These are phyloP conservation scores for Paraplagusia blochii DNA, from an alignment of 2,113 vertebrate genomes.

Conservation along the genomic window DNA sequence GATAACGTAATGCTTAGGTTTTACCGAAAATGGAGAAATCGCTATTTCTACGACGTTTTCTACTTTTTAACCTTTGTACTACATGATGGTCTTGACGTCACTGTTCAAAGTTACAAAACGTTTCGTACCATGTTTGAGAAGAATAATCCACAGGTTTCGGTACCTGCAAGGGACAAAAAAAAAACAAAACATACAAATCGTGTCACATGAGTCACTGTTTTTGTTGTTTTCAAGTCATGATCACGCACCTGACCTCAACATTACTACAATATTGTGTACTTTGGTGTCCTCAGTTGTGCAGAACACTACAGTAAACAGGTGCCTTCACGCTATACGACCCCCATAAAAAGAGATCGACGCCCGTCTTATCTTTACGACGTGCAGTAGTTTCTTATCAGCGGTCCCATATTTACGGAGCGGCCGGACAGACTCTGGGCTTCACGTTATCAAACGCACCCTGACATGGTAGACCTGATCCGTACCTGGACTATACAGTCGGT, in stretches of 20 bases:
- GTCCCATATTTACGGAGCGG: constrained; percentile 14
- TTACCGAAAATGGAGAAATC: too few species aligned
- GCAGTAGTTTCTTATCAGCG: constrained; percentile 24
- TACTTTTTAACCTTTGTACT: too few species aligned
- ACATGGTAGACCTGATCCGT: not conserved
- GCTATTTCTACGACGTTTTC: too few species aligned
- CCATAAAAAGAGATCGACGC: constrained; percentile 49
- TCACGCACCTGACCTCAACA: not conserved
- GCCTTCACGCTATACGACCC: constrained; percentile 19
- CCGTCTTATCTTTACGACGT: constrained; percentile 55
- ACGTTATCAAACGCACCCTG: constrained; percentile 23
- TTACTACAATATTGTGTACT: constrained; percentile 5
- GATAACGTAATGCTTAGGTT: too few species aligned
- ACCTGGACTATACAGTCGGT: too few species aligned
- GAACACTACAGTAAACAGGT: constrained; percentile 12
- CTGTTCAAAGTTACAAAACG: not conserved
- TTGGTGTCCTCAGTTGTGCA: constrained; percentile 4
- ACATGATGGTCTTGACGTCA: too few species aligned
- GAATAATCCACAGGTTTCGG: constrained; percentile 95
- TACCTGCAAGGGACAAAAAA: constrained; percentile 75
- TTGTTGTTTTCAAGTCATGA: constrained; percentile 20
- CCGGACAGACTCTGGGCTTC: constrained; percentile 26
- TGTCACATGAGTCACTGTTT: not conserved
- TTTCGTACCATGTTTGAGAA: constrained; percentile 88
- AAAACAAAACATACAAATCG: not conserved